These are phyloP conservation scores for Lytechinus variegatus DNA, from an alignment of 35 echinoderm and acorn worm genomes.

Conservation along the genomic window DNA sequence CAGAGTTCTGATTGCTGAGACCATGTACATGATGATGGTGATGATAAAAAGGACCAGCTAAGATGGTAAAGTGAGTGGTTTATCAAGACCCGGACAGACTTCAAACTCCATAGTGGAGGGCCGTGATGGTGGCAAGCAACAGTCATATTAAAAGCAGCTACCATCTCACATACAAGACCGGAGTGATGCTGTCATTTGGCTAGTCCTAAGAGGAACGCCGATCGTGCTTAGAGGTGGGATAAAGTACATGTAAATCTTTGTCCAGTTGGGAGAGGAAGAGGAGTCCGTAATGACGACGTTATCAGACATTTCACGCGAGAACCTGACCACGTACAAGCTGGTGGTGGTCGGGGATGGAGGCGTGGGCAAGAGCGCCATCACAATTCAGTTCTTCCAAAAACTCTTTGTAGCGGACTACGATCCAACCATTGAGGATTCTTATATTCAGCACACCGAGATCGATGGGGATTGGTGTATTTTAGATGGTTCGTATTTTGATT, in stretches of 20 bases:
- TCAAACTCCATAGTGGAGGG: background rate
- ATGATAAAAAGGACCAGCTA: background rate
- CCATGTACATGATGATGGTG: background rate
- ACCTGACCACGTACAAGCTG: constrained; percentile 94
- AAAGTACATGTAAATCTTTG: background rate
- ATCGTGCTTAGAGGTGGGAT: background rate
- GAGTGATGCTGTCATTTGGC: background rate
- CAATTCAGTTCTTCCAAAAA: constrained; percentile 99
- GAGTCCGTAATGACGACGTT: constrained; percentile 50
- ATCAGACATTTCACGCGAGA: constrained; percentile 89
- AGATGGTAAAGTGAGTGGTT: background rate
- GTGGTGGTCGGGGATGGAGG: constrained; percentile 98
- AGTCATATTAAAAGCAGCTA: background rate
- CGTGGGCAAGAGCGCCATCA: constrained; percentile 98
- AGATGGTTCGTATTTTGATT: constrained; percentile 76
- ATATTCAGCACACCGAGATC: constrained; percentile 97
- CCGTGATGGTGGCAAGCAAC: background rate
- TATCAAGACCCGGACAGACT: background rate
- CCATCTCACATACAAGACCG: background rate
- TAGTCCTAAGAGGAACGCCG: background rate
- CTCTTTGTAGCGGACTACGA: constrained; percentile 99
- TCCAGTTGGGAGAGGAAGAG: background rate
- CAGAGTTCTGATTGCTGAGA: background rate
- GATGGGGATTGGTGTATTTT: constrained; percentile 98
- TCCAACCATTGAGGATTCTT: constrained; percentile 97